phyloP scores from a whole-genome alignment of 2,888 invertebrate species.

The Punctoribates punctum region DNA sequence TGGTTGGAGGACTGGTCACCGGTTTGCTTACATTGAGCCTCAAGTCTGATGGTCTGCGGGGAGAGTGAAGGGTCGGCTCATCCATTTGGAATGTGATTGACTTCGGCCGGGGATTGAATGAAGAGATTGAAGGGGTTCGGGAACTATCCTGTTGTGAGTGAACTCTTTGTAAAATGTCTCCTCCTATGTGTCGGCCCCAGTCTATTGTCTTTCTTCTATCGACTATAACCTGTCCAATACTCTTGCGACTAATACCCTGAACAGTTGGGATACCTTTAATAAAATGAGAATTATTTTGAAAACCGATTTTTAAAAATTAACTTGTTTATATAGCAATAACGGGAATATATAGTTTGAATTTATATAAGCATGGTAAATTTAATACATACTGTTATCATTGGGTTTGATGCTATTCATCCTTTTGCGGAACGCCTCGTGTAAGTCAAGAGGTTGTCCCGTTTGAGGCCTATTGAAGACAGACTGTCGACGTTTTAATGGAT shows the following conservation, averaged over 20 bases:
- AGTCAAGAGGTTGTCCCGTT: not conserved
- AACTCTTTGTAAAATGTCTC: not conserved
- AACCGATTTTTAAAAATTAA: too few species aligned
- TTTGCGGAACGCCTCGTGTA: not conserved
- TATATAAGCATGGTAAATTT: too few species aligned
- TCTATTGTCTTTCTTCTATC: not conserved
- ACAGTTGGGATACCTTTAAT: not conserved
- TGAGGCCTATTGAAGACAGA: not conserved
- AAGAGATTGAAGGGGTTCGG: not conserved
- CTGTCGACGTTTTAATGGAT: not conserved
- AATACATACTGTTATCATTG: not conserved
- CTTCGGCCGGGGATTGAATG: not conserved
- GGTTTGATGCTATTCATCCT: not conserved
- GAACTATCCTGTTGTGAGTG: not conserved
- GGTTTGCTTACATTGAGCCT: not conserved
- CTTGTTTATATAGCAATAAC: too few species aligned
- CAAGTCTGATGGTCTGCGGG: not conserved
- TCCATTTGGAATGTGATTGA: not conserved
- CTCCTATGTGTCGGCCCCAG: not conserved
- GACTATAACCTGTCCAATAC: not conserved
- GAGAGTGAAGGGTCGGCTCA: not conserved
- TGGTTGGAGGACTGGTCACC: not conserved
- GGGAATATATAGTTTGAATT: too few species aligned
- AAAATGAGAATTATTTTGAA: not conserved
- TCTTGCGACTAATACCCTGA: not conserved